Conservation (phyloP, 2,888 invertebrate genomes). For the Helicoverpa assulta region DNA sequence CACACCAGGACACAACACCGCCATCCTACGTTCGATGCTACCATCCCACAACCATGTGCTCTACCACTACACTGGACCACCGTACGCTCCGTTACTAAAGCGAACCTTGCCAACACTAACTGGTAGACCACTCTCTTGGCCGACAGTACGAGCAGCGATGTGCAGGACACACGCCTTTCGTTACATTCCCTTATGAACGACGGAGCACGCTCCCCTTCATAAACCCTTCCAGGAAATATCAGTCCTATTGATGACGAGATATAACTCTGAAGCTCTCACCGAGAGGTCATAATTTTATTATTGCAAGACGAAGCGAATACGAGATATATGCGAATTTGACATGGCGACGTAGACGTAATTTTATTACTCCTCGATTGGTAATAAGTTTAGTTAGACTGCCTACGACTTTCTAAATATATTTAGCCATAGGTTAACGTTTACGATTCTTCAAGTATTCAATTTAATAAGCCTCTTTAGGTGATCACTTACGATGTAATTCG, state of each 20-base stretch:
- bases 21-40: constrained; percentile 16
- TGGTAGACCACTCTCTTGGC: too few relatives aligned
- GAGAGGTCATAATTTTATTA: constrained; percentile 67
- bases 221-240: constrained; percentile 35
- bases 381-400: constrained; percentile 82
- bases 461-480: constrained; percentile 73
- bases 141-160: constrained; percentile 47
- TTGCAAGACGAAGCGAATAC: constrained; percentile 70
- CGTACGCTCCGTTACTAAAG: too few relatives aligned
- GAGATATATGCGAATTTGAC: constrained; percentile 62
- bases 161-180: constrained; percentile 58
- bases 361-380: constrained; percentile 76
- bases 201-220: constrained; percentile 45
- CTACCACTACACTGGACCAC: too few relatives aligned
- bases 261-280: constrained; percentile 53
- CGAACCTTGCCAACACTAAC: too few relatives aligned
- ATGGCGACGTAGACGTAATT: constrained; percentile 73
- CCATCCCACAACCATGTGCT: too few relatives aligned
- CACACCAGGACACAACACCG: constrained; percentile 5
- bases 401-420: constrained; percentile 78
- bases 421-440: constrained; percentile 83
- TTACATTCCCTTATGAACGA: constrained; percentile 59
- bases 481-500: constrained; percentile 64
- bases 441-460: constrained; percentile 74
- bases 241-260: constrained; percentile 41